These are phyloP conservation scores for Nycticebus coucang DNA, from an alignment of 2,113 vertebrate species.

Conservation along the genomic window DNA sequence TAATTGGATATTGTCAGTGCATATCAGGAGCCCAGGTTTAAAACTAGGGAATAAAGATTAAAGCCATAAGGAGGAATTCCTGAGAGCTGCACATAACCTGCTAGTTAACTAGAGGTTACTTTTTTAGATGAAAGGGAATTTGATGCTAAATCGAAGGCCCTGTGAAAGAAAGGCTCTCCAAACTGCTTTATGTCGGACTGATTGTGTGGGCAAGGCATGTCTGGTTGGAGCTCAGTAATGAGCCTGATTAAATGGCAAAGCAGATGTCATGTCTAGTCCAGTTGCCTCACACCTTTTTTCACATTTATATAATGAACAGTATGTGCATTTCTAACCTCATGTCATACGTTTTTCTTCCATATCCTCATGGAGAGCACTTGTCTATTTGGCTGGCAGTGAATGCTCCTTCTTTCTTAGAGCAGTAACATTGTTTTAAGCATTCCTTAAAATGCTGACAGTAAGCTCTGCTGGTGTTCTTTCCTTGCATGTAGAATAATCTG, in stretches of 20 bases:
- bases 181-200: background rate
- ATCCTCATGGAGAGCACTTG: background rate
- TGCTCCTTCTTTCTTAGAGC: background rate
- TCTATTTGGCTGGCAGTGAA: background rate
- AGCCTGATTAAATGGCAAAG: background rate
- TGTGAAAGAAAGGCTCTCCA: background rate
- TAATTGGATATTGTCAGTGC: background rate
- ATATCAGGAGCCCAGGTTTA: background rate
- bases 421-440: background rate
- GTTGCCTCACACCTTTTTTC: background rate
- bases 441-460: background rate
- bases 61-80: background rate
- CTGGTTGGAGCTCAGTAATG: background rate
- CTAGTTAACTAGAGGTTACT: background rate
- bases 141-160: background rate
- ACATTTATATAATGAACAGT: background rate
- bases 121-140: background rate
- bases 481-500: background rate
- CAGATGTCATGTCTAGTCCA: background rate
- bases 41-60: background rate
- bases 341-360: background rate
- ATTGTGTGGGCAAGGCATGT: background rate
- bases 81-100: background rate
- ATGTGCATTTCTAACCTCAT: background rate
- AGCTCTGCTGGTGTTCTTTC: background rate